phyloP scores from a whole-genome alignment of 2,888 invertebrate species.

The Ditylenchus weischeri region DNA sequence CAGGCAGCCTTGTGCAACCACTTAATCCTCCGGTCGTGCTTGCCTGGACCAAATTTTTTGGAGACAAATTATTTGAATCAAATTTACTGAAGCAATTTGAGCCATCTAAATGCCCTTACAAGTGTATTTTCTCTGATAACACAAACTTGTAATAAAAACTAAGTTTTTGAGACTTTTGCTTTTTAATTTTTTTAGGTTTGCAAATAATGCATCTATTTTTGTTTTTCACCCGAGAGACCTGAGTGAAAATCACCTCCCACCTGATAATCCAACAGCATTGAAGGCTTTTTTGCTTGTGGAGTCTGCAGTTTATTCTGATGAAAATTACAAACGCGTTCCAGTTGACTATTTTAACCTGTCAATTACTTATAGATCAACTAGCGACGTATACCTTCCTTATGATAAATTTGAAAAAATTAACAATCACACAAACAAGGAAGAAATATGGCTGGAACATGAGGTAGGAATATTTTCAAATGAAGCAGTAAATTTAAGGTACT shows the following conservation, averaged over 20 bases:
- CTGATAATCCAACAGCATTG: background rate
- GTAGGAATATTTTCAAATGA: background rate
- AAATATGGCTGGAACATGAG: background rate
- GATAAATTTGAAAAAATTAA: conserved; percentile 3
- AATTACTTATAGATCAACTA: background rate
- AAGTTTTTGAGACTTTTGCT: too few species aligned
- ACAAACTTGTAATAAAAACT: too few species aligned
- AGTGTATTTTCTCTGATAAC: too few species aligned
- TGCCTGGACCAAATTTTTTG: too few species aligned
- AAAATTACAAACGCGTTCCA: background rate
- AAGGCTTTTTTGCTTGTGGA: background rate
- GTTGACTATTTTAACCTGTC: conserved; percentile 2
- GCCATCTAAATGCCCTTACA: too few species aligned
- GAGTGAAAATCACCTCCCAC: background rate
- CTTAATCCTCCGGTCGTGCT: too few species aligned
- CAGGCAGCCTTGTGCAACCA: too few species aligned
- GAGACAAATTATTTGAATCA: too few species aligned
- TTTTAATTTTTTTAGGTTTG: too few species aligned
- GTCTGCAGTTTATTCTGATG: background rate
- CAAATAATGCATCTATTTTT: too few species aligned
- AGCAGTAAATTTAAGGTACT: too few species aligned
- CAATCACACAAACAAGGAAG: background rate
- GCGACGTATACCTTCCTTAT: background rate
- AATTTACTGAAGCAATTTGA: too few species aligned
- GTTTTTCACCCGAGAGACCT: background rate